These are phyloP conservation scores for Charina bottae DNA, from an alignment of 2,113 vertebrate genomes.

Conservation along the genomic window DNA sequence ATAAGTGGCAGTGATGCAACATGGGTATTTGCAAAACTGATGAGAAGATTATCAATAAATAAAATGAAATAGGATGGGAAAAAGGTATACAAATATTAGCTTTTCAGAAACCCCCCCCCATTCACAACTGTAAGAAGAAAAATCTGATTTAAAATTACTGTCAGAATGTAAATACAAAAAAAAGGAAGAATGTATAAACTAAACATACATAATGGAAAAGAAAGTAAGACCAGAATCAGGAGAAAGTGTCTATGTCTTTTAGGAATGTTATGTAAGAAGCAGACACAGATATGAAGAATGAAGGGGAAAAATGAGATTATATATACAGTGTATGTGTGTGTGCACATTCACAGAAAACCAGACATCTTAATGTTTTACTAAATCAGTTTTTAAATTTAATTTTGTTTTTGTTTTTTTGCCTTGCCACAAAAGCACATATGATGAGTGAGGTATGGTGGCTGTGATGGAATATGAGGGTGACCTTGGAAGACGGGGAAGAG, in stretches of 20 bases:
- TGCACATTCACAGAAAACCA: neutral
- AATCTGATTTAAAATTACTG: constrained; percentile 7
- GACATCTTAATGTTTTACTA: neutral
- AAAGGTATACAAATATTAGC: neutral
- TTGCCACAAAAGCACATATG: neutral
- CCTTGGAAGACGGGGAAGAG: no score
- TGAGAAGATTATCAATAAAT: neutral
- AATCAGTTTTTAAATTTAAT: neutral
- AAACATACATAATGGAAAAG: neutral
- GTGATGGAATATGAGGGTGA: no score
- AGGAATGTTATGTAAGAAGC: neutral
- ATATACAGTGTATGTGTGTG: neutral
- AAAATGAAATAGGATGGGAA: neutral
- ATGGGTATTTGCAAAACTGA: neutral
- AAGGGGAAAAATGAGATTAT: neutral
- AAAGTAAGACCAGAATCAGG: neutral
- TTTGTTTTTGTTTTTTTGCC: neutral
- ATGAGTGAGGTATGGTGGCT: neutral
- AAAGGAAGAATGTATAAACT: neutral
- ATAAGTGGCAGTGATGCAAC: neutral
- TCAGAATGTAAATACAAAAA: neutral
- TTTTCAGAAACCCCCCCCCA: neutral
- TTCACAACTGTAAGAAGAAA: neutral
- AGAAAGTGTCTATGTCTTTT: neutral
- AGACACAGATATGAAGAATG: neutral